These are phyloP conservation scores for Hirundichthys speculiger DNA, from an alignment of 2,113 vertebrate species.

Conservation along the genomic window DNA sequence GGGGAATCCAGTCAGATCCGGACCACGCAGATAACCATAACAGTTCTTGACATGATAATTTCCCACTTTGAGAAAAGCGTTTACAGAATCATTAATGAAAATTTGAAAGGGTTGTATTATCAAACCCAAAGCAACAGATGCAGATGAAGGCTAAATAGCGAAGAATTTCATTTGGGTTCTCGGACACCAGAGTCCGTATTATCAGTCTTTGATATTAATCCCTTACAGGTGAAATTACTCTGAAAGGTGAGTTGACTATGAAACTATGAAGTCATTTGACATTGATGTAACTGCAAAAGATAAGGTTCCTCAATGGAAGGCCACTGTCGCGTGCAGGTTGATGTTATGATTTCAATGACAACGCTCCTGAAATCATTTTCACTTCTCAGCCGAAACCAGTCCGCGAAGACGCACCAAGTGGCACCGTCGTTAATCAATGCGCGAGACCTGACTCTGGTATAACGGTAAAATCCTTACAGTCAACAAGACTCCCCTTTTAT, in stretches of 20 bases:
- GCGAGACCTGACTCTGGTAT: conserved; percentile 63
- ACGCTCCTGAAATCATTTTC: conserved; percentile 67
- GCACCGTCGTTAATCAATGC: conserved; percentile 65
- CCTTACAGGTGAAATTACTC: conserved; percentile 61
- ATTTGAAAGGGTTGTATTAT: conserved; percentile 75
- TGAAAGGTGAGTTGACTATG: conserved; percentile 69
- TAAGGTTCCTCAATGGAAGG: conserved; percentile 71
- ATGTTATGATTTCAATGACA: conserved; percentile 76
- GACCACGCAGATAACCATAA: conserved; percentile 59
- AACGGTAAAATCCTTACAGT: conserved; percentile 63
- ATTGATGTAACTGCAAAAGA: conserved; percentile 69
- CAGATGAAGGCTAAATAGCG: conserved; percentile 73
- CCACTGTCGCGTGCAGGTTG: conserved; percentile 60
- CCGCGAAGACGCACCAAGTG: conserved; percentile 55
- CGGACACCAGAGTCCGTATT: conserved; percentile 47
- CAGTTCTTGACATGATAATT: conserved; percentile 85
- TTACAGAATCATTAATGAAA: conserved; percentile 74
- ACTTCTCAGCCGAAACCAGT: conserved; percentile 60
- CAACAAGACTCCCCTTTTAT: conserved; percentile 74
- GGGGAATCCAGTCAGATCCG: conserved; percentile 62
- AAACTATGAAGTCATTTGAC: conserved; percentile 51
- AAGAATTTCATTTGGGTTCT: conserved; percentile 57
- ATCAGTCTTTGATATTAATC: conserved; percentile 52
- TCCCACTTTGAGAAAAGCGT: conserved; percentile 80
- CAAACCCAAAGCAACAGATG: conserved; percentile 74